phyloP scores from a whole-genome alignment of 53 echinoderm and acorn worm genomes.

The Henricia sp. region DNA sequence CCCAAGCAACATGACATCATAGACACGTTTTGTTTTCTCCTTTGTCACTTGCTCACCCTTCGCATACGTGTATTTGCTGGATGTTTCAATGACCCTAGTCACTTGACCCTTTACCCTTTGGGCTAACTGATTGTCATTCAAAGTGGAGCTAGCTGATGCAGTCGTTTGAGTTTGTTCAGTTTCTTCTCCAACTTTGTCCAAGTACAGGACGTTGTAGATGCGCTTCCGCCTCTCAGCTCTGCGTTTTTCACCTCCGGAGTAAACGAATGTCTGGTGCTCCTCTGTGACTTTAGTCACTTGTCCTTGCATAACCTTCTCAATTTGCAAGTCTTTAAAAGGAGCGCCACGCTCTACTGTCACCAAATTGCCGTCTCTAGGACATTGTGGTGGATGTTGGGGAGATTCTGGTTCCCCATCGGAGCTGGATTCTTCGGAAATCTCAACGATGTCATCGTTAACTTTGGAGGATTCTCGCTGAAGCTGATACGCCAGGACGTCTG shows the following conservation, averaged over 20 bases:
- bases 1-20: slow-evolving; percentile 1
- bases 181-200: not conserved
- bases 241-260: slow-evolving; percentile 3
- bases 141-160: not conserved
- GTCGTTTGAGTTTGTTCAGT: not conserved
- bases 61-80: slow-evolving; percentile 26
- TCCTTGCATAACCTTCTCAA: slow-evolving; percentile 25
- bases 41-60: not conserved
- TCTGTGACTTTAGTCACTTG: slow-evolving; percentile 14
- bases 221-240: slow-evolving; percentile 2
- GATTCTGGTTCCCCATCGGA: slow-evolving; percentile 7
- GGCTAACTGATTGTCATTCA: not conserved
- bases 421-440: slow-evolving; percentile 18
- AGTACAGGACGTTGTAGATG: slow-evolving; percentile 8
- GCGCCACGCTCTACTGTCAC: not conserved
- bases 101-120: slow-evolving; percentile 1
- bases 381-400: not conserved
- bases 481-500: slow-evolving; percentile 3
- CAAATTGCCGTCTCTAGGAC: not conserved
- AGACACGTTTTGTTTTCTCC: slow-evolving; percentile 12
- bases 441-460: not conserved
- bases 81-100: slow-evolving; percentile 3
- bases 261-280: slow-evolving; percentile 27
- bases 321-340: slow-evolving; percentile 16
- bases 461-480: not conserved